Evolutionary conservation across 1,140 invertebrate species (phyloP), one percentile per base, ranked within the genome.

Genomic region (Muscidifurax raptorellus): DNA sequence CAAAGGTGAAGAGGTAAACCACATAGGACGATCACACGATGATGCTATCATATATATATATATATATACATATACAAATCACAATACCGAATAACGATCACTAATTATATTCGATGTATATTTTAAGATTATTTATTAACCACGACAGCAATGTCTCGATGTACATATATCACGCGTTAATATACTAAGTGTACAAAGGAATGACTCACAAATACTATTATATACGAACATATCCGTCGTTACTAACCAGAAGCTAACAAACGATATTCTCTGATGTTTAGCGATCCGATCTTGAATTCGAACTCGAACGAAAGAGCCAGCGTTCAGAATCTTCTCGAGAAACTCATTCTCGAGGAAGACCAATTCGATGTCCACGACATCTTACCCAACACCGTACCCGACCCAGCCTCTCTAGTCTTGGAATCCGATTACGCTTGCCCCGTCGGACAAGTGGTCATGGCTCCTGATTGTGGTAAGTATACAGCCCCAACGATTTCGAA

Each of bases 391-490:
- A 99, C 98, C 0, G 95, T 97, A 0, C 97, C 98, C 0, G 98
- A 99, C 92, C 97, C 98, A 76, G 96, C 97, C 4, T 98, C 97
- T 25, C 93, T 99, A 52, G 91, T 95, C 64, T 93, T 99, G 1
- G 94, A 96, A 88, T 98, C 98, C 0, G 97, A 98, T 89, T 99
- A 98, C 90, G 97, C 97, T 80, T 99, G 98, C 92, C 97, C 97
- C 0, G 94, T 96, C 85, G 98, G 98, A 78, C 97, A 98, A 94
- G 98, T 99, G 44, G 97, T 98, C 4, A 96, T 98, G 94, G 96
- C 96, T 30, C 97, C 97, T 83, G 97, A 98, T 90, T 98, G 97
- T 90, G 97, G 96, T 97, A 94, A 94, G 93, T 92, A 18, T n/a
- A n/a, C 10, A 15, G 27, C 40, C 47, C 28, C 18, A 6, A n/a